Conservation (phyloP, 2,113 vertebrate genomes). For the Syngnathus typhle region DNA sequence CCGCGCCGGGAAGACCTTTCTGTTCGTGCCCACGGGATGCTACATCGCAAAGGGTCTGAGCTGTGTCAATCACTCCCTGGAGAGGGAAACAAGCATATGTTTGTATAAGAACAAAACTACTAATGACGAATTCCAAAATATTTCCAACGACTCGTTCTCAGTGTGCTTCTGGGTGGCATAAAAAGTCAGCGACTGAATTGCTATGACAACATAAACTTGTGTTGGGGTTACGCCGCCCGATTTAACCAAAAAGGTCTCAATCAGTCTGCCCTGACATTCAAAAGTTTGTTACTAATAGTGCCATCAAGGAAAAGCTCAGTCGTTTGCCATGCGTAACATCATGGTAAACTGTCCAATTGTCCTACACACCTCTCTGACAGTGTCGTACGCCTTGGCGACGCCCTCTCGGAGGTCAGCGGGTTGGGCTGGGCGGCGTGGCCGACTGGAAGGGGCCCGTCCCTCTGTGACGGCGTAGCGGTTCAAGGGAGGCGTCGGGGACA, state of each 20-base stretch:
- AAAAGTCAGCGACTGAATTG: no score
- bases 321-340: not conserved
- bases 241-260: no score
- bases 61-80: constrained; percentile 85
- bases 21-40: constrained; percentile 86
- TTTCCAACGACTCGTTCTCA: no score
- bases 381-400: constrained; percentile 87
- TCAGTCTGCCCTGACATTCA: no score
- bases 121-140: no score
- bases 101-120: not conserved
- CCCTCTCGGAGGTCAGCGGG: constrained; percentile 87
- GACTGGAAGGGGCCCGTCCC: constrained; percentile 64
- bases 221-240: no score
- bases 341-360: not conserved
- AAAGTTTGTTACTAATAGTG: no score
- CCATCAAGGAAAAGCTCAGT: no score
- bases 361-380: constrained; percentile 78
- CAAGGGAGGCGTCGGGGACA: constrained; percentile 81
- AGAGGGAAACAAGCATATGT: constrained; percentile 15
- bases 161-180: no score
- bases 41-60: constrained; percentile 85
- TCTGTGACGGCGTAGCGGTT: constrained; percentile 76
- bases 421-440: constrained; percentile 73
- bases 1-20: constrained; percentile 85
- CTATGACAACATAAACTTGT: no score